Evolutionary conservation across 2,888 invertebrate genomes (phyloP), one percentile per base, ranked within the genome.

Genomic region (Spisula subtruncata): DNA sequence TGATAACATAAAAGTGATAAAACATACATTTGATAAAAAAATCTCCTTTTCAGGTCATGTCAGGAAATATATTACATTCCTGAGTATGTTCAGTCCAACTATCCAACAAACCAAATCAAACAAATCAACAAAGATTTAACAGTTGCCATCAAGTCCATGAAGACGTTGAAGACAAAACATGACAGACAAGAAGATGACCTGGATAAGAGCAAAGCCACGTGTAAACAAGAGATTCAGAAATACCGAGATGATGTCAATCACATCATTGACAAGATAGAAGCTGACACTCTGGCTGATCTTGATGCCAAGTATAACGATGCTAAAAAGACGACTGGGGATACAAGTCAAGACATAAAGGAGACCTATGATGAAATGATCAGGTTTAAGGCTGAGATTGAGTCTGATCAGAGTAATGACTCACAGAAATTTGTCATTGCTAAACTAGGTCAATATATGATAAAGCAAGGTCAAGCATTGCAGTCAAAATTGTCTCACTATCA

Each of bases 361-460:
- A 18, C 16, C 25, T 14, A 54, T 29, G 81, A 54, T 29, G 32
- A 81, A 46, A 51, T 81, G 51, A 16, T 25, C 2, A 54, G 18
- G 29, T 35, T 25, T 18, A 81, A 54, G 32, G 12, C 54, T 25
- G 81, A 51, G 18, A 81, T 81, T 16, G 81, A 54, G n/a, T 29
- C 54, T 51, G 51, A 51, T 18, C 54, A 25, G 54, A 81, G 18
- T 0, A 81, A 81, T 29, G 16, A 41, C 29, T 81, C 81, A 2
- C 81, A 81, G 54, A 41, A 51, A 14, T 81, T 81, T 54, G 81
- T 81, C 20, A 81, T 20, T 54, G 54, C 54, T 32, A 81, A 81
- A 35, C 25, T 81, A 32, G 29, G 54, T 25, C 25, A 25, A 14
- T 46, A 35, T 54, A 32, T 81, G 20, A 54, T 81, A 12, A 32